Evolutionary conservation across 2,888 invertebrate species (phyloP), one percentile per base, ranked within the genome.

Genomic region (Hemaris fuciformis): DNA sequence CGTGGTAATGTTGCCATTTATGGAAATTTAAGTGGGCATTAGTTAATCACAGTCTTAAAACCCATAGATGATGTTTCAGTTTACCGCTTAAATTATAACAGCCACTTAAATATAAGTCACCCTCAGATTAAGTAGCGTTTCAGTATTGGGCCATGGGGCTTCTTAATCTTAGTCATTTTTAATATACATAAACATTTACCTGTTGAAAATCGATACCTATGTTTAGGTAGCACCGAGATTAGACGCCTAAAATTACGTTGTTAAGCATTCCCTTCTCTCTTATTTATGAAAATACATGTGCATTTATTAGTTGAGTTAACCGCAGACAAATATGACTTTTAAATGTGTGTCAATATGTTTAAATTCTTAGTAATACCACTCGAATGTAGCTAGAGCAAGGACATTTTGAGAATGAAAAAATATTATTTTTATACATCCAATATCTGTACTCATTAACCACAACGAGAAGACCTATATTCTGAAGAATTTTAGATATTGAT

Each of bases 261-360:
- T 38, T 38, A n/a, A n/a, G 18, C 43, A 27, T 10, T 18, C 31
- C 53, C 31, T 53, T 53, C 53, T 27, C 48, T 53, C 42, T 53
- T 53, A 8, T 15, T 53, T 31, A 18, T 31, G 31, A 31, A 53
- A 31, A 31, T 31, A 53, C 31, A 13, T 25, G 6, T 46, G 5
- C 0, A 25, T 1, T 46, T 45, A 46, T 46, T 6, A 46, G 23
- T 45, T 45, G 7, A 27, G 22, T 46, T 57, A 42, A 57, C 57
- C 22, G 46, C 60, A 57, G 25, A 46, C 10, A 8, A 31, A 60
- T 56, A 60, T 53, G 20, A 60, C 15, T 42, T 61, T 56, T 27
- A 61, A 61, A 61, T 22, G 27, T 42, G 15, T 22, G 53, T 60
- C 42, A 18, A 42, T 25, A 34, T 56, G 31, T 18, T 27, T 18